These are phyloP conservation scores for Dromococcyx pavoninus DNA, from an alignment of 2,797 vertebrate species.

Conservation along the genomic window DNA sequence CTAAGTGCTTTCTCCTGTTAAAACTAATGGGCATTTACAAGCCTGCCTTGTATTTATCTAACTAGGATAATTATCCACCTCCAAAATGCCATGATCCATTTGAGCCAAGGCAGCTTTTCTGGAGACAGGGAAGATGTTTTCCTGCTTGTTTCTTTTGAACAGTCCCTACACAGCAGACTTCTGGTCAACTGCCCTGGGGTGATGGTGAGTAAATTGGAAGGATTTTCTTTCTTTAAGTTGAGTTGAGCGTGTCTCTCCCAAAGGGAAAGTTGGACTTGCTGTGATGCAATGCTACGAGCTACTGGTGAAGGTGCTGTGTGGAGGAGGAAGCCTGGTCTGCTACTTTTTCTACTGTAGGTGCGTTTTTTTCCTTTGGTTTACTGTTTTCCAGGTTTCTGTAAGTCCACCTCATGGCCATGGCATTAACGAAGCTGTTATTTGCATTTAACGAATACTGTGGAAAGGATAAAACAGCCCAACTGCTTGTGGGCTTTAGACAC, in stretches of 20 bases:
- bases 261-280: neutral
- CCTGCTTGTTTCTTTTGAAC: accelerated
- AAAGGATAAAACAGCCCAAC: neutral
- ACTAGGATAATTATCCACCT: neutral
- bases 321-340: neutral
- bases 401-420: accelerated
- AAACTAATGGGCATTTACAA: neutral
- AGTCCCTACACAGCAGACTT: neutral
- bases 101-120: neutral
- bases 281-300: accelerated
- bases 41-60: neutral
- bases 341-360: neutral
- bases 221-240: neutral
- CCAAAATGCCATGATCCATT: accelerated
- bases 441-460: accelerated
- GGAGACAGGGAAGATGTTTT: accelerated
- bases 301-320: neutral
- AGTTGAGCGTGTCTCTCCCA: accelerated
- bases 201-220: neutral
- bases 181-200: neutral
- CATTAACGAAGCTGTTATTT: neutral
- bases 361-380: neutral
- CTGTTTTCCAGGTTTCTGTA: neutral
- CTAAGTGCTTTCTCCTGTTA: neutral
- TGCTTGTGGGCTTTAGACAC: neutral